Percentiles rank a stretch among this genome's conserved stretches.
phyloP scores from a whole-genome alignment of 2,113 vertebrate species.

The Jaculus jaculus region DNA sequence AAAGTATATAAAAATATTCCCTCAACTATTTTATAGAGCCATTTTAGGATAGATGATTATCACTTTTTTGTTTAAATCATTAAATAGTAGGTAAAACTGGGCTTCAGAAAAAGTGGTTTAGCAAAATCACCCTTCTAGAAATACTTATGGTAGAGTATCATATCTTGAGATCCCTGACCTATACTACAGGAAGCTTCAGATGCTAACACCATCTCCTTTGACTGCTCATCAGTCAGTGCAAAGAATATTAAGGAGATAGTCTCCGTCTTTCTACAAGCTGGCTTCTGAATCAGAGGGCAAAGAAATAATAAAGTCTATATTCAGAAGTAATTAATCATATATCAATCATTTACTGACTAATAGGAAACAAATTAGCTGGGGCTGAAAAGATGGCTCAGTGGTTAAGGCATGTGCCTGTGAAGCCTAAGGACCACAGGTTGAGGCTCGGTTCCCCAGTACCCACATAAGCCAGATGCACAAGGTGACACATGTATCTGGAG shows the following conservation, averaged over 20 bases:
- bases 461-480: too few species aligned
- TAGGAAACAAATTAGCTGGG: too few species aligned
- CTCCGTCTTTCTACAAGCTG: not conserved
- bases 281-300: not conserved
- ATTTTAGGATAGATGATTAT: not conserved
- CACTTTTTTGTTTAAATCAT: not conserved
- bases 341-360: not conserved
- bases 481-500: too few species aligned
- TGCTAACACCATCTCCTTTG: not conserved
- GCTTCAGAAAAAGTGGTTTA: not conserved
- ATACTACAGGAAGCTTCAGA: not conserved
- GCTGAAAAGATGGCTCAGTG: too few species aligned
- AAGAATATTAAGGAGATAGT: not conserved
- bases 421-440: too few species aligned
- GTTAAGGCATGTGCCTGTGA: too few species aligned
- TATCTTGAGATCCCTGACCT: not conserved
- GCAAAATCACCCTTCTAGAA: not conserved
- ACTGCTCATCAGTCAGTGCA: not conserved
- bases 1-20: not conserved
- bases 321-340: not conserved
- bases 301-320: not conserved
- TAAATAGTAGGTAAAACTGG: not conserved
- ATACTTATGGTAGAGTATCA: not conserved
- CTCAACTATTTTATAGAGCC: not conserved
- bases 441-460: too few species aligned